Evolutionary conservation across 2,888 invertebrate genomes (phyloP), one percentile per base, ranked within the genome.

Genomic region (Lumbricus terrestris): DNA sequence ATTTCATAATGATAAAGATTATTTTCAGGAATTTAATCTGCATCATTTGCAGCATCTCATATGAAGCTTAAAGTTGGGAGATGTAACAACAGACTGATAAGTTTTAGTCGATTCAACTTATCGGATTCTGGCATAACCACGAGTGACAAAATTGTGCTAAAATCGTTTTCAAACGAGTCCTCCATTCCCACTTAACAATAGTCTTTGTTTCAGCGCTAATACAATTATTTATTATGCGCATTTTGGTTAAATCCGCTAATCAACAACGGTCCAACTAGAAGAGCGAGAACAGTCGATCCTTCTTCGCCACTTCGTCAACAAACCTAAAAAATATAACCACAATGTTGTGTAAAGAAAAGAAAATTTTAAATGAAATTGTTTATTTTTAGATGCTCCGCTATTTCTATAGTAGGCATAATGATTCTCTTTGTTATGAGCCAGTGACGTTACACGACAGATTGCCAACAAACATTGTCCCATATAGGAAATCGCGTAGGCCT

Each of bases 211-310:
- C 11, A 29, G 29, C 54, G 42, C 42, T 16, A 42, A 16, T 13
- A n/a, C n/a, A n/a, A n/a, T n/a, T n/a, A n/a, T n/a, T n/a, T n/a
- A n/a, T n/a, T n/a, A 42, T 42, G 42, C 42, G 6, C 6, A 42
- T 42, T 29, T 54, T 23, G 54, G 54, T 54, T 3, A 23, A 29
- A 54, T 29, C 54, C 54, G 23, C 29, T 54, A 4, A 88, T 88
- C 88, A 15, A 69, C 42, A 15, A 69, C 42, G 42, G 16, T 42
- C 29, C 69, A n/a, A n/a, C n/a, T 90, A 92, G 91, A 92, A 92
- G 3, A 92, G 89, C 37, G 92, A 92, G 42, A 92, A 92, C 38
- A 92, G 90, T 54, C 92, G 40, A 89, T 92, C 91, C n/a, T 92
- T 92, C n/a, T 91, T 88, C 20, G 89, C 90, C 92, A 92, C 92